A percentile compares a stretch with the other conserved stretches of the same genome.
These are phyloP conservation scores for Lasioglossum morio DNA, from an alignment of 2,888 invertebrate genomes.

Conservation along the genomic window DNA sequence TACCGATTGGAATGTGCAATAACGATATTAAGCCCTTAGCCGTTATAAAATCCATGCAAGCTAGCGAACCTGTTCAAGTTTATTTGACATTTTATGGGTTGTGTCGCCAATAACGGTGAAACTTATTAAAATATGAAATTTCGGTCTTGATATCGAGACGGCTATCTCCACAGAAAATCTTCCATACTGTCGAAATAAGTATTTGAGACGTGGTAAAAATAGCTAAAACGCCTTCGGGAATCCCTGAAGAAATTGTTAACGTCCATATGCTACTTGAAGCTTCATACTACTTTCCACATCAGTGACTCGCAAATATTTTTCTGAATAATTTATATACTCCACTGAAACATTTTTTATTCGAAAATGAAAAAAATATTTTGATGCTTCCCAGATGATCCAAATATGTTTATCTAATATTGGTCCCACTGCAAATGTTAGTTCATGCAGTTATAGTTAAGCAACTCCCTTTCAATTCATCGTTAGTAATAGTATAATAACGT, in stretches of 20 bases:
- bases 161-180: slow-evolving; percentile 2
- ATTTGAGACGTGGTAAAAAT: not conserved
- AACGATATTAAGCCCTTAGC: slow-evolving; percentile 54
- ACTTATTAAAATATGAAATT: slow-evolving; percentile 61
- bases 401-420: not conserved
- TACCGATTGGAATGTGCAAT: slow-evolving; percentile 58
- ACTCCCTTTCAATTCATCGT: not conserved
- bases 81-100: slow-evolving; percentile 50
- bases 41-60: slow-evolving; percentile 51
- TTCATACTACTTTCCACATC: not conserved
- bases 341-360: not conserved
- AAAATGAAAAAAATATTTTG: not conserved
- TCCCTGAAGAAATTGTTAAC: not conserved
- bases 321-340: not conserved
- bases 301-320: not conserved
- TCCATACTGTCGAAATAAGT: not conserved
- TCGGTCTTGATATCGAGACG: slow-evolving; percentile 18
- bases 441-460: not conserved
- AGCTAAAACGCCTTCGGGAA: not conserved
- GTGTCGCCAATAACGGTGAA: slow-evolving; percentile 30
- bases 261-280: not conserved
- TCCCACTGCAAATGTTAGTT: not conserved
- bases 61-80: slow-evolving; percentile 58
- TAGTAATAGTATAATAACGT: not conserved
- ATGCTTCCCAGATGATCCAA: not conserved